phyloP scores from a whole-genome alignment of 2,113 vertebrate genomes.

The Mus spicilegus region DNA sequence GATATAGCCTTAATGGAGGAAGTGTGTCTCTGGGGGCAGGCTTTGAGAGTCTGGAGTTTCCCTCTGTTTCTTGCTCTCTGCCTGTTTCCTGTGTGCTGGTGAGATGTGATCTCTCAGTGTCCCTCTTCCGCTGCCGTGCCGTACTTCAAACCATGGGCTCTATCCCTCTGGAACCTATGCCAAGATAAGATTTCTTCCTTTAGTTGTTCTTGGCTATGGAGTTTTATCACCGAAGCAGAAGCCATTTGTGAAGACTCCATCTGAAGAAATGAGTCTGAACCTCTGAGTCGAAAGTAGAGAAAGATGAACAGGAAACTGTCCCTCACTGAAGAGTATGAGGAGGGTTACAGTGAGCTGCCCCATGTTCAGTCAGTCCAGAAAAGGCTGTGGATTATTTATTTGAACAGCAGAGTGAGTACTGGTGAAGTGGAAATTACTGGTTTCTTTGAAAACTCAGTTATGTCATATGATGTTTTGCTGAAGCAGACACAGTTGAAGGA shows the following conservation, averaged over 20 bases:
- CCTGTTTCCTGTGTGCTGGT: neutral
- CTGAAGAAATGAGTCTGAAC: too few species aligned
- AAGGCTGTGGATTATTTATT: neutral
- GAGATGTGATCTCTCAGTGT: neutral
- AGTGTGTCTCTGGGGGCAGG: neutral
- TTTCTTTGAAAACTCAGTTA: too few species aligned
- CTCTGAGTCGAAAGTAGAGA: neutral
- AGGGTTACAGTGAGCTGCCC: neutral
- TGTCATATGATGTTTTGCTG: too few species aligned
- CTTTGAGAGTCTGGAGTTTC: neutral
- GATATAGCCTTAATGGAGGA: neutral
- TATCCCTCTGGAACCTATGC: neutral
- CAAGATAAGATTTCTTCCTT: neutral
- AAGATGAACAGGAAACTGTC: neutral
- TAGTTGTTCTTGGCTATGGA: too few species aligned
- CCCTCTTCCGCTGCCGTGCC: neutral
- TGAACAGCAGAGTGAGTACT: neutral
- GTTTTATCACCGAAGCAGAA: neutral
- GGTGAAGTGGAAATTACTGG: too few species aligned
- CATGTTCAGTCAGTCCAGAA: neutral
- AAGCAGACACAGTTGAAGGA: too few species aligned
- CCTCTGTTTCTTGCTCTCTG: neutral
- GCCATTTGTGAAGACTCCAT: neutral
- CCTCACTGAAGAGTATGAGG: too few species aligned
- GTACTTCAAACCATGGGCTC: neutral